Evolutionary conservation across 2,797 vertebrate species (phyloP).

Genomic region (Pseudocheirus occidentalis): DNA sequence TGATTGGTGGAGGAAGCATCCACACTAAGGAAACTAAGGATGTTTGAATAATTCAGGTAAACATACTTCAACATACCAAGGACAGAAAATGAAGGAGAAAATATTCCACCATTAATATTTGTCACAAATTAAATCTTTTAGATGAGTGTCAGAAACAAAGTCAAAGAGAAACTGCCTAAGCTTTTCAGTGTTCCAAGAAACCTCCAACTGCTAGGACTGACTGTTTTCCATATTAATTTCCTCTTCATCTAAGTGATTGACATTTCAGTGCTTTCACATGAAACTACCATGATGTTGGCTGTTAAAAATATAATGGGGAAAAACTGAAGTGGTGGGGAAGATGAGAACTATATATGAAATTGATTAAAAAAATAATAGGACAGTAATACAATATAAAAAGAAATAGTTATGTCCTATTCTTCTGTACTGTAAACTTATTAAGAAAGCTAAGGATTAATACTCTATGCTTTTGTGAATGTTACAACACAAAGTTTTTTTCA

Average conservation of each 20-base stretch:
- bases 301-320: neutral
- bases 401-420: neutral
- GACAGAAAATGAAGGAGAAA: neutral
- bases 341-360: neutral
- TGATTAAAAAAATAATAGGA: neutral
- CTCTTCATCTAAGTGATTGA: neutral
- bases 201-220: neutral
- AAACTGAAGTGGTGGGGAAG: neutral
- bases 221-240: neutral
- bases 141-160: neutral
- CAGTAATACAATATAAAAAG: neutral
- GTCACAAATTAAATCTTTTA: neutral
- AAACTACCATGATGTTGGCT: conserved; percentile 8
- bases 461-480: neutral
- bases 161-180: neutral
- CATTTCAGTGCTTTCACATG: neutral
- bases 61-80: neutral
- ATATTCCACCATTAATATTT: neutral
- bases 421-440: neutral
- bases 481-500: neutral
- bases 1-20: neutral
- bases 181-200: neutral
- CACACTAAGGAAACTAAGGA: neutral
- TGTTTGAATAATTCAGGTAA: neutral
- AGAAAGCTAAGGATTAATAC: neutral